These are phyloP conservation scores for Sardinella longiceps DNA, from an alignment of 2,797 vertebrate species.

Conservation along the genomic window DNA sequence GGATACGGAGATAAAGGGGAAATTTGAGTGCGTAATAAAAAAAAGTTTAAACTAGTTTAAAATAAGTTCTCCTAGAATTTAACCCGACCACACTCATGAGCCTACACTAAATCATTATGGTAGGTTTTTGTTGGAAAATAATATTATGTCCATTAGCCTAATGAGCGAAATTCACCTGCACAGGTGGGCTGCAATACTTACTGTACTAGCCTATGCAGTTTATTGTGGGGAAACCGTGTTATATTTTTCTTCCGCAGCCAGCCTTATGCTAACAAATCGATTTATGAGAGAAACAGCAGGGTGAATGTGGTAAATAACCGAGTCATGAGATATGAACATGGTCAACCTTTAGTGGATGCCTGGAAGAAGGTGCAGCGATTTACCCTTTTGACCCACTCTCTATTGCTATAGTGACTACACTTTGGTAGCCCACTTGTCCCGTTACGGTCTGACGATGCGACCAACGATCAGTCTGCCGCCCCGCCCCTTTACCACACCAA, in stretches of 20 bases:
- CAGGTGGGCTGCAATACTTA: too few species aligned
- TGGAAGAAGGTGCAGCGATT: not conserved
- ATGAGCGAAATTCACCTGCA: not conserved
- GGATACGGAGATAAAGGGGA: not conserved
- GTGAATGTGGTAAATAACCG: not conserved
- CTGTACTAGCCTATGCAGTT: too few species aligned
- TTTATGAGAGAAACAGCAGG: not conserved
- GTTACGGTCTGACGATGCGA: conserved; percentile 2
- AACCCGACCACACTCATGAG: not conserved
- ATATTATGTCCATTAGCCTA: too few species aligned
- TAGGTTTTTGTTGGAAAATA: too few species aligned
- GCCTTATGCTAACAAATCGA: too few species aligned
- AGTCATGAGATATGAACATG: not conserved
- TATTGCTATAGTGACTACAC: not conserved
- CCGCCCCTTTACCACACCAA: conserved; percentile 37
- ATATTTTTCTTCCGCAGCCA: too few species aligned
- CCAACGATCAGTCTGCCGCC: conserved; percentile 42
- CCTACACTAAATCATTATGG: too few species aligned
- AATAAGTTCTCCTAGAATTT: not conserved
- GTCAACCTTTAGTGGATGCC: not conserved
- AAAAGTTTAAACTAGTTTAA: too few species aligned
- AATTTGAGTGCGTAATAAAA: not conserved
- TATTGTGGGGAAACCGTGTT: too few species aligned
- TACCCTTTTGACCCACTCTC: not conserved
- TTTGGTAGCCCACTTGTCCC: conserved; percentile 1